Base-by-base conservation (phyloP, 2,113 vertebrate genomes). In the Artemisiospiza belli region DNA sequence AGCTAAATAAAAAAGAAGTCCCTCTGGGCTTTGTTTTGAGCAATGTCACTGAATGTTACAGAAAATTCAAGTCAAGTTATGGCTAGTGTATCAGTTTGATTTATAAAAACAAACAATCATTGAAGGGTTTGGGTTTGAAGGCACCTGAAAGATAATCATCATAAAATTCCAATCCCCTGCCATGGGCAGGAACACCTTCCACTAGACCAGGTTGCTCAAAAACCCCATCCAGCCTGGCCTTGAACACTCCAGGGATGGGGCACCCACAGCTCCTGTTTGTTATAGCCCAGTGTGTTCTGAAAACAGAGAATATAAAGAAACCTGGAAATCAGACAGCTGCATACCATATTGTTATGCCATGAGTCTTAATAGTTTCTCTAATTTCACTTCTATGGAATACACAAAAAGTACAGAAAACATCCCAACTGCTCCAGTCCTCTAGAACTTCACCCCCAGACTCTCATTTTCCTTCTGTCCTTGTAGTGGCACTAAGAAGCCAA, bases 231-330 rank as follows among this genome's bases (percentile, higher is more conserved):
- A 47, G 0, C 23, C 16, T 54, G 19, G 10, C 13, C 68, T 63
- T 33, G 20, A 69, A 4, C 30, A 21, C 20, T 43, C 10, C 28
- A 61, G 49, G 35, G 14, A 51, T 0, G 35, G 20, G 15, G 20
- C 25, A 77, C 2, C 17, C n/a, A 39, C 61, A 43, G 0, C 5
- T 35, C 10, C 41, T 52, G 3, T 25, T 49, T 3, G 0, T 44
- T 79, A 21, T 0, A 66, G 51, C 24, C 5, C 20, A 74, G 6
- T 4, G 28, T 39, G 13, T 9, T 68, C 64, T 55, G 11, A 44
- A 74, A 15, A 52, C 5, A 25, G 2, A 4, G 41, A 43, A 43
- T 6, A 18, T 8, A 59, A 44, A 22, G 14, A 23, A 68, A 44
- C 22, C 17, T 46, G n/a, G 22, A 23, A 54, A 58, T 57, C 54